These are phyloP conservation scores for Hylaea fasciaria DNA, from an alignment of 2,888 invertebrate species.

Conservation along the genomic window DNA sequence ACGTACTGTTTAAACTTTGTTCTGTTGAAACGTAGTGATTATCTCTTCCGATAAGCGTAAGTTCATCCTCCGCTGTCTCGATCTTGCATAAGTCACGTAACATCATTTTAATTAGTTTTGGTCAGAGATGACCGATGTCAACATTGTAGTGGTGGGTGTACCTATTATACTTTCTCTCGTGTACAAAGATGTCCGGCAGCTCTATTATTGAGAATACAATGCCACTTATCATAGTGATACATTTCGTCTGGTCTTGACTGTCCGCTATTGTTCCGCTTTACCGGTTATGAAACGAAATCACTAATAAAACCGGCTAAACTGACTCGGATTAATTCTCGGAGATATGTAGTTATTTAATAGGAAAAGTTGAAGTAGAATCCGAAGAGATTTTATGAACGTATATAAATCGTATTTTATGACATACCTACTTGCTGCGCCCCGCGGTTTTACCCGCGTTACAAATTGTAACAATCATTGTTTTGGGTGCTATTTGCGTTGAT, in stretches of 20 bases:
- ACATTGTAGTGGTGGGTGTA: not conserved
- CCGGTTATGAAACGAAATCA: conserved; percentile 1
- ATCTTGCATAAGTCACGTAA: conserved; percentile 7
- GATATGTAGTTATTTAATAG: too few relatives aligned
- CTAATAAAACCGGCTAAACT: too few relatives aligned
- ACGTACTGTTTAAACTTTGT: not conserved
- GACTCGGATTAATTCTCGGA: too few relatives aligned
- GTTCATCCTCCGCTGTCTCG: conserved; percentile 3
- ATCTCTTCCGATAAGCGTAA: conserved; percentile 13
- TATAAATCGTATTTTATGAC: too few relatives aligned
- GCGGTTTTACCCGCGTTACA: too few relatives aligned
- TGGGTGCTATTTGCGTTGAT: too few relatives aligned
- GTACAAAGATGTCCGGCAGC: conserved; percentile 16
- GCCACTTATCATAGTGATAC: conserved; percentile 24
- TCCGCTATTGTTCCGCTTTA: not conserved
- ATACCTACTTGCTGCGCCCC: too few relatives aligned
- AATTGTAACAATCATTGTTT: too few relatives aligned
- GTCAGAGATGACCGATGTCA: conserved; percentile 8
- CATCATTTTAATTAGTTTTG: conserved; percentile 12
- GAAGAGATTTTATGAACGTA: too few relatives aligned
- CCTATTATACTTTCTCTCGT: conserved; percentile 27
- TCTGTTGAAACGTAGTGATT: conserved; percentile 6
- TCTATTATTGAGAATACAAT: conserved; percentile 25
- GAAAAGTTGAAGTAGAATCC: too few relatives aligned
- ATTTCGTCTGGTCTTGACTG: not conserved